Percentiles rank a stretch among this genome's conserved stretches.
phyloP scores from a whole-genome alignment of 1,140 invertebrate species.

The Latrodectus geometricus region DNA sequence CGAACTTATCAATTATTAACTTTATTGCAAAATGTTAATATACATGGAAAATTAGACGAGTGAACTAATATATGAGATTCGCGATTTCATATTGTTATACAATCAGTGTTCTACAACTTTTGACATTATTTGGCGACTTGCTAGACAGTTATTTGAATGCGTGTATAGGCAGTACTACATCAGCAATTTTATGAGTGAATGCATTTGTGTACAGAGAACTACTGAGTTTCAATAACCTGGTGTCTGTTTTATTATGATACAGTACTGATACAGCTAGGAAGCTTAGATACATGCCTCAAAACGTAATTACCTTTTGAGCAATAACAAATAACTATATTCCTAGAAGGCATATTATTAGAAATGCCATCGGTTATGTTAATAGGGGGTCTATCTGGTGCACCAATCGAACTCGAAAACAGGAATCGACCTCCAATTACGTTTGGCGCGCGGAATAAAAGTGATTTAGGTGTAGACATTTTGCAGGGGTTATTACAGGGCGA shows the following conservation, averaged over 20 bases:
- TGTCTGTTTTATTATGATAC: constrained; percentile 7
- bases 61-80: no score
- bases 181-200: neutral
- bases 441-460: constrained; percentile 49
- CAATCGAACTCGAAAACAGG: constrained; percentile 48
- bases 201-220: neutral
- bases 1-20: no score
- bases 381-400: constrained; percentile 40
- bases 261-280: neutral
- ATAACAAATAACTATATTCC: constrained; percentile 39
- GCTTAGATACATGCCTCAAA: neutral
- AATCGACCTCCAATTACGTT: constrained; percentile 55
- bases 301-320: constrained; percentile 44
- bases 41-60: no score
- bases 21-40: no score
- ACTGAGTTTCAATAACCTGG: neutral
- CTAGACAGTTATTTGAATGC: no score
- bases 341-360: constrained; percentile 37
- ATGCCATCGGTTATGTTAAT: constrained; percentile 48
- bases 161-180: neutral
- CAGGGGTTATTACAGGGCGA: constrained; percentile 23
- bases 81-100: no score
- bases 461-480: constrained; percentile 43
- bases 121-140: no score
- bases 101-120: no score